Conservation (phyloP, 2,113 vertebrate genomes). For the Malurus cyaneus region DNA sequence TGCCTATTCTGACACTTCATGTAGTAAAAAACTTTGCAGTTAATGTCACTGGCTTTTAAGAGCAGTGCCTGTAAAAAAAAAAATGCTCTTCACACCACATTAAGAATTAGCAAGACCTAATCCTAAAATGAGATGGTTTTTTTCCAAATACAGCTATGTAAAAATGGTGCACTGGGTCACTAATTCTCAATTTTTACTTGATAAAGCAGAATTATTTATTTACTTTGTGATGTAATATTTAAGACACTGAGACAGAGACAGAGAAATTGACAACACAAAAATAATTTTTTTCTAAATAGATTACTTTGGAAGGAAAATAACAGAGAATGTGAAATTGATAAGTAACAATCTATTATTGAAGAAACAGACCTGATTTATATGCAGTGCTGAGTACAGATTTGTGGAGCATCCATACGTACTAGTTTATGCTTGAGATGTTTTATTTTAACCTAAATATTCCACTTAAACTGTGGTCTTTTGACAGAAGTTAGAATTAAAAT, state of each 20-base stretch:
- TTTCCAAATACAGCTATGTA: neutral
- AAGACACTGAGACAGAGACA: neutral
- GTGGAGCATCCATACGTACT: neutral
- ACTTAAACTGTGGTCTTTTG: neutral
- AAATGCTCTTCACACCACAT: neutral
- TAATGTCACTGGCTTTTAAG: neutral
- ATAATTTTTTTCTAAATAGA: neutral
- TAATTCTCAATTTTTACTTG: neutral
- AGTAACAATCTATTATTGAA: neutral
- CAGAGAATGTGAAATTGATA: neutral
- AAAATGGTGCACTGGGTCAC: neutral
- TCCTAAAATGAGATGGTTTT: neutral
- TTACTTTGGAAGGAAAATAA: neutral
- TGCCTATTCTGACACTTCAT: neutral
- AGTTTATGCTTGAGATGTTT: neutral
- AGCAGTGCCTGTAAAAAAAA: neutral
- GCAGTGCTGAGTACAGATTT: neutral
- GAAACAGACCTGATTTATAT: neutral
- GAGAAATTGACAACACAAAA: neutral
- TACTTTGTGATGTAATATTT: constrained; percentile 7
- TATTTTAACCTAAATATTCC: neutral
- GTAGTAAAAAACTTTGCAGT: neutral
- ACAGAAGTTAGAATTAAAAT: neutral
- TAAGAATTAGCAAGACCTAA: neutral
- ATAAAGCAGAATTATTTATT: neutral